Conservation (phyloP, 2,113 vertebrate species). For the Melanocharis versteri region DNA sequence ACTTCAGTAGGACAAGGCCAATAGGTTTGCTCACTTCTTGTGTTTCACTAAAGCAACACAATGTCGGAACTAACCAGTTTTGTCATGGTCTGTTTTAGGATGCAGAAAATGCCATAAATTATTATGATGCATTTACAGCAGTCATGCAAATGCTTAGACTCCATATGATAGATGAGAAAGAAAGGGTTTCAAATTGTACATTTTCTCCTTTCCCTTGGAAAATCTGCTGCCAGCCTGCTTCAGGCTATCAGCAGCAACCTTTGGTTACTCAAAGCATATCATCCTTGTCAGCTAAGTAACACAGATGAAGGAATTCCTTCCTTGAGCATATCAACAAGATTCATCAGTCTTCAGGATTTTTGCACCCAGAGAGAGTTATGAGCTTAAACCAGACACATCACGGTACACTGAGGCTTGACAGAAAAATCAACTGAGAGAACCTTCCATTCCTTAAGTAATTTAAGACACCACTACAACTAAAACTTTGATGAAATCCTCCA, state of each 20-base stretch:
- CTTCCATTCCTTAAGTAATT: not conserved
- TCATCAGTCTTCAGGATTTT: not conserved
- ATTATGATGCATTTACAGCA: not conserved
- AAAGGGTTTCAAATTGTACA: not conserved
- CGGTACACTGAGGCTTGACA: not conserved
- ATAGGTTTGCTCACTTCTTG: not conserved
- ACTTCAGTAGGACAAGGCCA: not conserved
- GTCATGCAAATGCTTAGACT: not conserved
- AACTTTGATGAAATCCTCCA: not conserved
- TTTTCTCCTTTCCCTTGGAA: not conserved
- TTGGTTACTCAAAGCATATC: not conserved
- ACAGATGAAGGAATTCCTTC: not conserved
- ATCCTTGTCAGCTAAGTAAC: not conserved
- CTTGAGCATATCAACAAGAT: not conserved
- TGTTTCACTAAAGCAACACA: not conserved
- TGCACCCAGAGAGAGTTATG: not conserved
- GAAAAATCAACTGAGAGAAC: not conserved
- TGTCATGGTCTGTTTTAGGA: not conserved
- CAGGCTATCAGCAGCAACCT: not conserved
- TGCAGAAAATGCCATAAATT: not conserved
- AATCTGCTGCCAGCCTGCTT: not conserved
- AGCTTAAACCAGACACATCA: not conserved
- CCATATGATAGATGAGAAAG: not conserved
- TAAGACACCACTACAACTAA: not conserved
- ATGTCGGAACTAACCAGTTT: not conserved